phyloP scores from a whole-genome alignment of 53 echinoderm and acorn worm species.

The Zoroaster sp. region DNA sequence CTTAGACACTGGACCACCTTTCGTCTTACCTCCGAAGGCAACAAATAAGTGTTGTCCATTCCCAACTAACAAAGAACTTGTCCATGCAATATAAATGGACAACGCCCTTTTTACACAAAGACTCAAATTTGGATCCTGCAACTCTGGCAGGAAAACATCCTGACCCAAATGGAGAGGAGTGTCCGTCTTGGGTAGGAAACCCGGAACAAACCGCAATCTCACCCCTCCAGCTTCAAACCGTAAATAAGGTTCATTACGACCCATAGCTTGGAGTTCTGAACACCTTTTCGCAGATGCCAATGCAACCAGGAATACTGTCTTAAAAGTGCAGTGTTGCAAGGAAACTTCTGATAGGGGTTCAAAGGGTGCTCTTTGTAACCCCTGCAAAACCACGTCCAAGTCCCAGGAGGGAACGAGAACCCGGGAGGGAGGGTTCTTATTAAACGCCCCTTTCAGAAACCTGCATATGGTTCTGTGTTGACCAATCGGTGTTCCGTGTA shows the following conservation, averaged over 20 bases:
- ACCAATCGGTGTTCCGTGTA: not conserved
- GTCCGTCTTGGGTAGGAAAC: not conserved
- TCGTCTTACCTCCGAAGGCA: not conserved
- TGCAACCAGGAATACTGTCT: not conserved
- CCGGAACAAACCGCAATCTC: not conserved
- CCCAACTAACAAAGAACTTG: not conserved
- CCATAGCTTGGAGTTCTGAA: constrained; percentile 3
- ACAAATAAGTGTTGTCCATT: not conserved
- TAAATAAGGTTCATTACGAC: not conserved
- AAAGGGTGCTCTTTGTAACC: not conserved
- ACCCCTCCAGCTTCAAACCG: not conserved
- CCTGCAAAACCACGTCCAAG: not conserved
- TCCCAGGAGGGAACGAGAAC: not conserved
- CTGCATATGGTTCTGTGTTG: not conserved
- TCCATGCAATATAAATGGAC: not conserved
- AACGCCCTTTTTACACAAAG: constrained; percentile 5
- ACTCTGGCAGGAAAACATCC: constrained; percentile 1
- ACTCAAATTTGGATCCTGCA: not conserved
- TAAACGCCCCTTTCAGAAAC: not conserved
- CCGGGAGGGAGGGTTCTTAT: constrained; percentile 14
- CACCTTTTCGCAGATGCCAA: not conserved
- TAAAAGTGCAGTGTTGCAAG: not conserved
- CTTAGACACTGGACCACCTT: not conserved
- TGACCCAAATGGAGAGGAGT: constrained; percentile 6
- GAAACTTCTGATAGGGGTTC: not conserved